A percentile compares a stretch with the other conserved stretches of the same genome.
phyloP scores from a whole-genome alignment of 2,113 vertebrate genomes.

The Colaptes auratus region DNA sequence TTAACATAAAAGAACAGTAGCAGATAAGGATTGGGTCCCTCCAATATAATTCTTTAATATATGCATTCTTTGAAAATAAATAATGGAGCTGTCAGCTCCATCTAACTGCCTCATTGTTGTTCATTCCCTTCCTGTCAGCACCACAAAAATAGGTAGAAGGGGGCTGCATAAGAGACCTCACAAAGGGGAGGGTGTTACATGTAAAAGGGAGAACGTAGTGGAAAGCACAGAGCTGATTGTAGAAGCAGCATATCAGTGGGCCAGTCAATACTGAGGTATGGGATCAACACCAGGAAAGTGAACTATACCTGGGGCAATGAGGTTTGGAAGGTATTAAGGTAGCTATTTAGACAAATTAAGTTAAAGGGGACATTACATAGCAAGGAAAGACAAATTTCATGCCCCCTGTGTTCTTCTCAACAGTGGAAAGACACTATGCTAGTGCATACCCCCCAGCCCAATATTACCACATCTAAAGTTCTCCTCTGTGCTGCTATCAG shows the following conservation, averaged over 20 bases:
- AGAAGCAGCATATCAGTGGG: not conserved
- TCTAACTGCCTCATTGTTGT: not conserved
- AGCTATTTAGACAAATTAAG: not conserved
- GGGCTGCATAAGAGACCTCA: not conserved
- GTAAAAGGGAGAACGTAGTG: not conserved
- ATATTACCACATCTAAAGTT: not conserved
- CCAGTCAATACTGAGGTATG: not conserved
- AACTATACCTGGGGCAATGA: not conserved
- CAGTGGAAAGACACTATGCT: not conserved
- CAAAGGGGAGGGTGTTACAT: not conserved
- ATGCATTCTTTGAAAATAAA: slow-evolving; percentile 13
- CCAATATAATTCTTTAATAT: not conserved
- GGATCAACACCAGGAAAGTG: not conserved
- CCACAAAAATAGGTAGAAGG: not conserved
- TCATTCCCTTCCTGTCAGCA: not conserved
- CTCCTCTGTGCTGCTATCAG: not conserved
- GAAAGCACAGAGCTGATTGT: not conserved
- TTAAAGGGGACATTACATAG: not conserved
- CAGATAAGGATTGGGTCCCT: not conserved
- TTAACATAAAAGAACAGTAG: not conserved
- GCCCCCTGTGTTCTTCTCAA: not conserved
- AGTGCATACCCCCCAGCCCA: not conserved
- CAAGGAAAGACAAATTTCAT: not conserved
- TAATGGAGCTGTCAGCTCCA: not conserved
- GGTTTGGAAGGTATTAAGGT: not conserved